Evolutionary conservation across 2,797 vertebrate species (phyloP).

Genomic region (Caiman crocodilus): DNA sequence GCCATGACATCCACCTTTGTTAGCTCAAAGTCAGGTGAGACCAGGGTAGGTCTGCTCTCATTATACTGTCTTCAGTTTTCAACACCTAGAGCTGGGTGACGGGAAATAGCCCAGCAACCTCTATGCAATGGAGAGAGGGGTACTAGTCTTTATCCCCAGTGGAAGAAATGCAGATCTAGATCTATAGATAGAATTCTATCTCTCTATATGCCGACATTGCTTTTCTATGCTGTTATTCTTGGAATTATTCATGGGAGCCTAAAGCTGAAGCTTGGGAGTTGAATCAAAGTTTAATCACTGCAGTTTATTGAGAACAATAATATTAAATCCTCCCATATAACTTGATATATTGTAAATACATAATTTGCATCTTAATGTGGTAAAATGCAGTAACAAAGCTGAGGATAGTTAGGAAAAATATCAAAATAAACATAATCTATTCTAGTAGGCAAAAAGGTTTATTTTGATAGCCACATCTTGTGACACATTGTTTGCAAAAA

Average conservation of each 20-base stretch:
- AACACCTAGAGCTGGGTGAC: too few relatives aligned
- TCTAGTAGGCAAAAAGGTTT: not conserved
- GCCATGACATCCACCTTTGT: too few relatives aligned
- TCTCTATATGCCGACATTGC: not conserved
- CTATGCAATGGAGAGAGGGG: too few relatives aligned
- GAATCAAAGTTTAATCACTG: constrained; percentile 3
- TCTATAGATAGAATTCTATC: too few relatives aligned
- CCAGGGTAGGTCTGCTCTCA: too few relatives aligned
- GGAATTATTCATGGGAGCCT: not conserved
- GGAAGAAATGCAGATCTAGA: too few relatives aligned
- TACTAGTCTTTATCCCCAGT: too few relatives aligned
- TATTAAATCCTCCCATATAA: not conserved
- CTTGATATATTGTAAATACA: not conserved
- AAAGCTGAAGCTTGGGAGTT: not conserved
- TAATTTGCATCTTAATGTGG: not conserved
- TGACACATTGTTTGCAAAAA: not conserved
- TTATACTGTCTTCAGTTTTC: too few relatives aligned
- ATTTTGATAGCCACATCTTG: not conserved
- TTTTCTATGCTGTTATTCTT: not conserved
- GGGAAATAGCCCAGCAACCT: too few relatives aligned
- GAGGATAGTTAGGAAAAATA: not conserved
- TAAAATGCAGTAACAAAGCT: not conserved
- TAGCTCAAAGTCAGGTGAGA: too few relatives aligned
- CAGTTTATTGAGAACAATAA: not conserved
- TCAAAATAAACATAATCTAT: not conserved